These are phyloP conservation scores for Pseudolaguvia tuberculata DNA, from an alignment of 2,113 vertebrate genomes.

Conservation along the genomic window DNA sequence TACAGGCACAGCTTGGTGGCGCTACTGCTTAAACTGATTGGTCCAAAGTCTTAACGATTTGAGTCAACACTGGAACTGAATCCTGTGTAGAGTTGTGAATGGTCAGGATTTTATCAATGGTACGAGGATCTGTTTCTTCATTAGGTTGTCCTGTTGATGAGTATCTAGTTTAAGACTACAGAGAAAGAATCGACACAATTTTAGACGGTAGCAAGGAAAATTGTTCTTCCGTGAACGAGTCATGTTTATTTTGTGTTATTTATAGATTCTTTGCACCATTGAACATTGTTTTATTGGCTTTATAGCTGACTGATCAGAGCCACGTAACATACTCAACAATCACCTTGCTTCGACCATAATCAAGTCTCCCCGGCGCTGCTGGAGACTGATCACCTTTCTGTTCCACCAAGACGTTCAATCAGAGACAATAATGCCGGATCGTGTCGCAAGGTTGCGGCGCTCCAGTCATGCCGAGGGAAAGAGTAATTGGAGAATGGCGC, in stretches of 20 bases:
- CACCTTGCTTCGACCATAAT: slow-evolving; percentile 9
- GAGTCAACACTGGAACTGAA: no score
- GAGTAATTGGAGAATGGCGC: slow-evolving; percentile 20
- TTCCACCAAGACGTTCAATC: slow-evolving; percentile 22
- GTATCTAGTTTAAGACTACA: no score
- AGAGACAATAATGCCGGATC: slow-evolving; percentile 1
- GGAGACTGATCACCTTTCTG: slow-evolving; percentile 13
- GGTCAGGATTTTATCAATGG: no score
- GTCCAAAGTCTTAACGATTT: no score
- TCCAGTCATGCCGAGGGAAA: neutral
- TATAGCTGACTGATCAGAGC: slow-evolving; percentile 2
- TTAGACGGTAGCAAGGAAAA: neutral
- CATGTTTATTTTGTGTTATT: slow-evolving; percentile 7
- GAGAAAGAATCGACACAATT: neutral
- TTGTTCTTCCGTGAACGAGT: neutral
- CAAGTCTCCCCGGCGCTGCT: slow-evolving; percentile 11
- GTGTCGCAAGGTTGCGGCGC: neutral
- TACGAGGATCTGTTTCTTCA: no score
- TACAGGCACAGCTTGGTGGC: no score
- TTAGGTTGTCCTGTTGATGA: no score
- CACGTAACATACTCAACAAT: slow-evolving; percentile 25
- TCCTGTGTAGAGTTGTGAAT: no score
- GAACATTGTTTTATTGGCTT: neutral
- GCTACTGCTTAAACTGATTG: no score
- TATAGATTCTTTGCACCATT: neutral